phyloP scores from a whole-genome alignment of 2,797 vertebrate species.

The Anguilla pacifica region DNA sequence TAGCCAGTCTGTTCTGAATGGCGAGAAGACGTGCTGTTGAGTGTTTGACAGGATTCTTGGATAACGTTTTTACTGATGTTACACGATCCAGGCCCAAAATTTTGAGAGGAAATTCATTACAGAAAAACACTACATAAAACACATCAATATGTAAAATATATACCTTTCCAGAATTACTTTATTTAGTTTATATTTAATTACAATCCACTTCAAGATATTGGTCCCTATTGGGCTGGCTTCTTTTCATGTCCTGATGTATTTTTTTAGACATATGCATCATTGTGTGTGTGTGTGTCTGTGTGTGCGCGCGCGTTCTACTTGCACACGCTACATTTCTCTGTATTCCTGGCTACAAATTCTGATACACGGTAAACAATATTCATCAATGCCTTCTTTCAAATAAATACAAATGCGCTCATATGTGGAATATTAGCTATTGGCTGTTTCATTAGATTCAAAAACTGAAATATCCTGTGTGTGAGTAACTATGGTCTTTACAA shows the following conservation, averaged over 20 bases:
- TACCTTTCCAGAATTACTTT: not conserved
- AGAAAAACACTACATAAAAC: not conserved
- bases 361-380: not conserved
- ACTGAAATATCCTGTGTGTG: not conserved
- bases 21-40: constrained; percentile 11
- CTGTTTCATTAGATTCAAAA: not conserved
- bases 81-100: not conserved
- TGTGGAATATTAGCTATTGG: not conserved
- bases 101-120: not conserved
- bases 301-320: not conserved
- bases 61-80: not conserved
- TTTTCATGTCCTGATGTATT: not conserved
- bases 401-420: not conserved
- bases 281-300: not conserved
- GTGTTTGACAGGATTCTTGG: constrained; percentile 6
- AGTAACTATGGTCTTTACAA: not conserved
- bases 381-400: not conserved
- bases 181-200: not conserved
- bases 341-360: not conserved
- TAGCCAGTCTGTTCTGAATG: not conserved
- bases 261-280: not conserved
- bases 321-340: too few relatives aligned
- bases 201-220: not conserved
- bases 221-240: not conserved
- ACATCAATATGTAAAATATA: not conserved